Base-by-base conservation (phyloP, 2,797 vertebrate species). In the Tauraco hartlaubi region DNA sequence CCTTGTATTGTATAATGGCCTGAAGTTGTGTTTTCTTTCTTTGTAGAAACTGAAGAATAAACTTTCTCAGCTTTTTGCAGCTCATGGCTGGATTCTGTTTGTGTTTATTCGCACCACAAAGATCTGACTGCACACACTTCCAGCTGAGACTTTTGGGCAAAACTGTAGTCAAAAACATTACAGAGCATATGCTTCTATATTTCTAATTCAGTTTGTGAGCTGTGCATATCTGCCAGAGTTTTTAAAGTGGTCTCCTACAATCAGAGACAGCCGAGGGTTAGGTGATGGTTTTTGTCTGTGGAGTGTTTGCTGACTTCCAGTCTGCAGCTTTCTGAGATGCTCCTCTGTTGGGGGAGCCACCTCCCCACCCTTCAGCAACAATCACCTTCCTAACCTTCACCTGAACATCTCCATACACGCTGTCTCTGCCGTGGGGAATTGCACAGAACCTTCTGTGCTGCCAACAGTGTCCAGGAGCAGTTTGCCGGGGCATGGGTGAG, bases 371-470 rank as follows among this genome's bases (percentile, higher is more conserved):
- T 76, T 80, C 29, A 29, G 21, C 37, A 85, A n/a, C 31, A 49
- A 4, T 20, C 66, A 23, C 43, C 21, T 69, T 55, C 56, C 58
- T 43, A 5, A 25, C 21, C 59, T 87, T 85, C 61, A 33, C 12
- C 59, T 43, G 71, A 48, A 51, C 0, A 0, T 31, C 71, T 49
- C 33, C 14, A 17, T 61, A n/a, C 1, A 2, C 0, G 1, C 17
- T 37, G 7, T 26, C 3, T 66, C 6, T 81, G 49, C 74, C 7
- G 0, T 4, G 11, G 56, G 37, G 61, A 55, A 9, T 17, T 35
- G 29, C 14, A 23, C 43, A 62, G 37, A 51, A 14, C 41, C 43
- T 31, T 55, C 39, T 71, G 22, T 29, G 2, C 0, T n/a, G 33
- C 19, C 33, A 68, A 5, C 2, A 2, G 35, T 23, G 73, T 12